phyloP scores from a whole-genome alignment of 2,888 invertebrate genomes.

The Euproctis similis region DNA sequence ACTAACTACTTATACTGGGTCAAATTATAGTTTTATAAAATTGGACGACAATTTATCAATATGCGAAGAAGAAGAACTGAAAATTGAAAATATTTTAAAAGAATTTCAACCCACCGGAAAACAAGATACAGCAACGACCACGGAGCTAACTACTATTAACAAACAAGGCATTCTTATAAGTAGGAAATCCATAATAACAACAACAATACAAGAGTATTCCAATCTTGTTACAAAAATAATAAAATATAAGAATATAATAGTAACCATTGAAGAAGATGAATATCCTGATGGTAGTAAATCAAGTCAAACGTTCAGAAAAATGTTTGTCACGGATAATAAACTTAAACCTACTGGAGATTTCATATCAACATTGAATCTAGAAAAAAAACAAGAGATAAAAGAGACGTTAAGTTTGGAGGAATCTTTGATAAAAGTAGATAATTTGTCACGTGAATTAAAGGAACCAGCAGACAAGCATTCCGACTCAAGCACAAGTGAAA shows the following conservation, averaged over 20 bases:
- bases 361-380: not conserved
- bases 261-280: conserved; percentile 22
- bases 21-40: too few relatives aligned
- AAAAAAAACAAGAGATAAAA: conserved; percentile 3
- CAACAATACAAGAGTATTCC: conserved; percentile 17
- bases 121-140: conserved; percentile 11
- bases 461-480: not conserved
- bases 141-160: conserved; percentile 3
- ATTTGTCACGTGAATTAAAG: too few relatives aligned
- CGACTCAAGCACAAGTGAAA: conserved; percentile 7
- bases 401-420: too few relatives aligned
- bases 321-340: conserved; percentile 15
- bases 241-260: conserved; percentile 18
- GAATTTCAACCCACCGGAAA: conserved; percentile 16
- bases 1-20: too few relatives aligned
- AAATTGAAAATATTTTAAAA: conserved; percentile 22
- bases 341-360: conserved; percentile 8
- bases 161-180: conserved; percentile 10
- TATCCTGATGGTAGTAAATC: conserved; percentile 11
- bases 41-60: too few relatives aligned
- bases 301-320: conserved; percentile 14
- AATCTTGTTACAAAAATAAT: conserved; percentile 13
- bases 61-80: conserved; percentile 18
- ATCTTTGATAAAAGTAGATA: too few relatives aligned
- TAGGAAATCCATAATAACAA: conserved; percentile 11